Evolutionary conservation across 2,113 vertebrate species (phyloP), one percentile per base, ranked within the genome.

Genomic region (Baryphthengus martii): DNA sequence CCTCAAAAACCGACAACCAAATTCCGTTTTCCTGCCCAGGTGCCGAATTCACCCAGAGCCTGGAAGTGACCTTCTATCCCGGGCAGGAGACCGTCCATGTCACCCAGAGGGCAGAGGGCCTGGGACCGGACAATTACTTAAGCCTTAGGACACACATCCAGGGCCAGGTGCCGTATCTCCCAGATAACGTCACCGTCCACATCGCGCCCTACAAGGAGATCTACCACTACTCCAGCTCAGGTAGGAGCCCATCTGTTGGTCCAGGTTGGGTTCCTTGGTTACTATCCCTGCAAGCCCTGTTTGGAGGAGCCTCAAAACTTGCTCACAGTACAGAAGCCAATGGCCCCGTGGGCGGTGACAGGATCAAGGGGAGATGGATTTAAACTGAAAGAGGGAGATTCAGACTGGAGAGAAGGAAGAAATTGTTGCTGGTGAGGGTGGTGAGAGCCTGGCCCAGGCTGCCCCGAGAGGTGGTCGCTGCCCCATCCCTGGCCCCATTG

Each of bases 81-180:
- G 98, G 99, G 4, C 98, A 98, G 85, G 98, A 99, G 97, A 98
- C 37, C 0, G 97, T 99, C 89, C 97, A 65, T 25, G 96, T 99
- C 93, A 98, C 97, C 62, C 99, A 99, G 95, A 98, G 89, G 1
- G 99, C 98, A 0, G 97, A 97, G 23, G 99, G 99, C 12, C 97
- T 99, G 39, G 99, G 99, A 85, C 95, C 97, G 0, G 98, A 99
- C 92, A 99, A 99, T 93, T 99, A 99, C 92, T 96, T 99, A 74
- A 98, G 78, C 15, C 95, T 99, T 50, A 98, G 98, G 92, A 99
- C 99, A 6, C 93, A 96, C 12, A 97, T 99, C 93, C 97, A 97
- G 20, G 99, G 99, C 33, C 97, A 97, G 26, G 97, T 99, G 79
- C 99, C 99, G 0, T 97, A 98, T 53, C 87, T 99, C 14, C 98